These are phyloP conservation scores for Labeo calbasu DNA, from an alignment of 2,797 vertebrate genomes.

Conservation along the genomic window DNA sequence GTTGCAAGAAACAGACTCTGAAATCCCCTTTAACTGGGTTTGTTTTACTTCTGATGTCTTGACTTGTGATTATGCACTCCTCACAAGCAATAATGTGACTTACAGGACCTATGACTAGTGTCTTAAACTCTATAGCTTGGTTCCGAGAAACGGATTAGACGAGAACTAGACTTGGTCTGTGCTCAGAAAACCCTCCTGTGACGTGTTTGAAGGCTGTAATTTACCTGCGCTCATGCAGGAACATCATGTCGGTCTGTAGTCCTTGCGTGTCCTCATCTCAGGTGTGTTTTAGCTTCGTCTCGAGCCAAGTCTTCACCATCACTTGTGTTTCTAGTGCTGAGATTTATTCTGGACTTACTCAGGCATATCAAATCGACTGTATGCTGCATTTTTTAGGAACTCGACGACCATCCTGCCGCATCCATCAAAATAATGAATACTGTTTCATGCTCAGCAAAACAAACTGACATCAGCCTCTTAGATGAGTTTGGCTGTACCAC, in stretches of 20 bases:
- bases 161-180: neutral
- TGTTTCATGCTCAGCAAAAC: neutral
- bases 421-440: slow-evolving; percentile 1
- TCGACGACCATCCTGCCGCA: slow-evolving; percentile 6
- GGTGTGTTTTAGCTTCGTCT: slow-evolving; percentile 67
- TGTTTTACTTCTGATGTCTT: slow-evolving; percentile 24
- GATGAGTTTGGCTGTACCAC: neutral
- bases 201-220: slow-evolving; percentile 7
- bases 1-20: neutral
- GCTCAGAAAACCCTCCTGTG: slow-evolving; percentile 6
- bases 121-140: slow-evolving; percentile 20
- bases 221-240: slow-evolving; percentile 3
- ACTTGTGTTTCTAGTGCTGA: slow-evolving; percentile 44
- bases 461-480: neutral
- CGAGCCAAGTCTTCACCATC: slow-evolving; percentile 54
- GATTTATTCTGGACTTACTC: slow-evolving; percentile 61
- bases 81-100: slow-evolving; percentile 74
- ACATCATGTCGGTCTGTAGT: neutral
- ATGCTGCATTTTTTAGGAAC: slow-evolving; percentile 60
- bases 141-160: neutral
- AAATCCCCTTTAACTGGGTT: slow-evolving; percentile 13
- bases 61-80: slow-evolving; percentile 70
- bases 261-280: slow-evolving; percentile 61
- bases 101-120: slow-evolving; percentile 43
- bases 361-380: slow-evolving; percentile 60